Conservation (phyloP, 2,113 vertebrate species). For the Gopherus flavomarginatus region DNA sequence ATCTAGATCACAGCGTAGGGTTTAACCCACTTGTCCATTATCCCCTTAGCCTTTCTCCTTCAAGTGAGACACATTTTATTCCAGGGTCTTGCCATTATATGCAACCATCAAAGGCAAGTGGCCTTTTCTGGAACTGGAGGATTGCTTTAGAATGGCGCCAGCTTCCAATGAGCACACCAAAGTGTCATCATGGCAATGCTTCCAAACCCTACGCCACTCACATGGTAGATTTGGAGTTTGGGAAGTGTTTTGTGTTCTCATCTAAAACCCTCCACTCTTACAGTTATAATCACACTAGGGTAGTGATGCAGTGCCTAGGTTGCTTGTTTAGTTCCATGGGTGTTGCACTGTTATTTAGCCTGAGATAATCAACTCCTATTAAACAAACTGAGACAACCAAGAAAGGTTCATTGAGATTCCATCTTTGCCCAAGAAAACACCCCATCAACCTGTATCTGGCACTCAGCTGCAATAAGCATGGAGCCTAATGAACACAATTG, state of each 20-base stretch:
- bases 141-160: not conserved
- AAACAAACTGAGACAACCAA: constrained; percentile 21
- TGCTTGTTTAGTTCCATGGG: constrained; percentile 16
- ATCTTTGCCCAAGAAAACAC: constrained; percentile 27
- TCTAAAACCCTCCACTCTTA: not conserved
- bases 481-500: constrained; percentile 48
- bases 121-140: not conserved
- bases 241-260: too few relatives aligned
- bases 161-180: rapidly evolving
- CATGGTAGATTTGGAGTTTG: too few relatives aligned
- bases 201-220: not conserved
- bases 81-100: not conserved
- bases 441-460: constrained; percentile 59
- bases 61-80: not conserved
- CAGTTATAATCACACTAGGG: not conserved
- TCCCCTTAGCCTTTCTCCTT: not conserved
- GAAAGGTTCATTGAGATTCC: constrained; percentile 10
- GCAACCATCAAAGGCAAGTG: not conserved
- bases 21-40: not conserved
- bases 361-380: not conserved
- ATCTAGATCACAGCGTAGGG: not conserved
- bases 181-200: not conserved
- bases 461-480: not conserved
- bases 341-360: not conserved
- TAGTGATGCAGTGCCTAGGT: not conserved